Conservation (phyloP, 2,888 invertebrate species). For the Amiota communis region DNA sequence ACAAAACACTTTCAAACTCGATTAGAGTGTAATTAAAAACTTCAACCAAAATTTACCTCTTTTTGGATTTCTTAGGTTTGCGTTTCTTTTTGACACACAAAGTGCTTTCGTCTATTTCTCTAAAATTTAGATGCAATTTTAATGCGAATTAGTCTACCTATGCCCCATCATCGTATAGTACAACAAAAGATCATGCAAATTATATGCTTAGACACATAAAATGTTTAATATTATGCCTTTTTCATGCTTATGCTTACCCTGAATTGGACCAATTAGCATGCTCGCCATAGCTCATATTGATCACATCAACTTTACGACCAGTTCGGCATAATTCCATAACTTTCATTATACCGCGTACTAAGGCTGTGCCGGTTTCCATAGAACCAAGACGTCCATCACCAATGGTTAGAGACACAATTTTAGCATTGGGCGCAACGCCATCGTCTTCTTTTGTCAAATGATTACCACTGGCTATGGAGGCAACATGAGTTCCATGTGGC, state of each 20-base stretch:
- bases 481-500: conserved; percentile 97
- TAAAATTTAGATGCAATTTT: conserved; percentile 41
- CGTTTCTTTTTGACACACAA: conserved; percentile 56
- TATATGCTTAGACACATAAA: neutral
- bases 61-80: conserved; percentile 54
- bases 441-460: conserved; percentile 88
- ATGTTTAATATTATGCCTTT: conserved; percentile 14
- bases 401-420: conserved; percentile 92
- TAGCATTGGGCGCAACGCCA: conserved; percentile 97
- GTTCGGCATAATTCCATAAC: conserved; percentile 82
- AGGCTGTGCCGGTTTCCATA: conserved; percentile 97
- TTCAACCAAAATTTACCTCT: conserved; percentile 56
- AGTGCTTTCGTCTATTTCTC: conserved; percentile 35
- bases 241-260: conserved; percentile 78
- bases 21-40: too few species aligned
- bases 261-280: conserved; percentile 92
- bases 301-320: conserved; percentile 83
- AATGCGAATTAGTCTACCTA: conserved; percentile 30
- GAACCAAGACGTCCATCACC: conserved; percentile 93
- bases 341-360: conserved; percentile 92
- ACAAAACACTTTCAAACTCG: too few species aligned
- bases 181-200: conserved; percentile 8
- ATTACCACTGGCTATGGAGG: conserved; percentile 94
- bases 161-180: neutral
- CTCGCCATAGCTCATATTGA: conserved; percentile 99